Evolutionary conservation across 2,113 vertebrate species (phyloP).

Genomic region (Clarias batrachus): DNA sequence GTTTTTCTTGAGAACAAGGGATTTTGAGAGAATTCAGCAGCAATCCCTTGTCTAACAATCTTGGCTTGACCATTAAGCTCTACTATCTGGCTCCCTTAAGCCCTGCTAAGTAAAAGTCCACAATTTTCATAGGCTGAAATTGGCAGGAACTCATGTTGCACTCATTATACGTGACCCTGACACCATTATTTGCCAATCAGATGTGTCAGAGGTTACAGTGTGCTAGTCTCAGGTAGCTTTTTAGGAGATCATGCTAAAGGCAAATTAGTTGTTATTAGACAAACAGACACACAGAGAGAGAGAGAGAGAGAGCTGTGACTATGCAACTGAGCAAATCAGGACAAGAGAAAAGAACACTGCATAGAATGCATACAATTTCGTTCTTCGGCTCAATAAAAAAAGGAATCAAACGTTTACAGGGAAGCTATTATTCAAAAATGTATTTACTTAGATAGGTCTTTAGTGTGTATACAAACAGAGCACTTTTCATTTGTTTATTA

Average conservation of each 20-base stretch:
- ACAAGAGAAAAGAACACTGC: not conserved
- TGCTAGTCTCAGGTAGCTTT: not conserved
- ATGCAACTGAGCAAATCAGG: not conserved
- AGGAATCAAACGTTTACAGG: no score
- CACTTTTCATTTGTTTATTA: no score
- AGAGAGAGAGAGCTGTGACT: not conserved
- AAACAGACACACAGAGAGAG: not conserved
- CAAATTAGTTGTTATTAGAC: not conserved
- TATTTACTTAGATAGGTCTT: no score
- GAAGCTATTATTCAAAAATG: no score
- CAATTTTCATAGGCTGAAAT: slow-evolving; percentile 7
- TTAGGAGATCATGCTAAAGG: not conserved
- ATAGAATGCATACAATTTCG: not conserved
- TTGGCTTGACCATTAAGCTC: slow-evolving; percentile 15
- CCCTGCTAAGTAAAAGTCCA: slow-evolving; percentile 23
- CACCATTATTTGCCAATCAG: not conserved
- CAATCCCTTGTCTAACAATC: slow-evolving; percentile 27
- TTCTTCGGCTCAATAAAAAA: no score
- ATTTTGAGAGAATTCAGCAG: slow-evolving; percentile 12
- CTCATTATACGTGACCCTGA: not conserved
- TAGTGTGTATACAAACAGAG: no score
- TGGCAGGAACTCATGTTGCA: not conserved
- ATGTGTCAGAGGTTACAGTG: not conserved
- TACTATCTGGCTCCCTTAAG: slow-evolving; percentile 13
- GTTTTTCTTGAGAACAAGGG: slow-evolving; percentile 11